phyloP scores from a whole-genome alignment of 2,113 vertebrate genomes.

The Ardeotis arabs region DNA sequence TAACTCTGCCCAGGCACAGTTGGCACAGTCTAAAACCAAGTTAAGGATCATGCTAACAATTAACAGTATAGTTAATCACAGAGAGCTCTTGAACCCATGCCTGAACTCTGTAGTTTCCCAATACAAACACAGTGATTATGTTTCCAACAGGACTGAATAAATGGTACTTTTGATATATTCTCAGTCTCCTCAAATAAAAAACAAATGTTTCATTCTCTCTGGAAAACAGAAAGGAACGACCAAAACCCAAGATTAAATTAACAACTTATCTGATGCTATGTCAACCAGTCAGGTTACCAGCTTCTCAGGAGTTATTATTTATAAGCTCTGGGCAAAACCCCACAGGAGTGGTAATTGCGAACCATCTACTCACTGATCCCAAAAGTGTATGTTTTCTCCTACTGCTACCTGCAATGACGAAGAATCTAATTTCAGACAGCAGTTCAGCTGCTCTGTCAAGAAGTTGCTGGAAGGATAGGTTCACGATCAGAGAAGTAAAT shows the following conservation, averaged over 20 bases:
- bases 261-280: neutral
- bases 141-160: neutral
- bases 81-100: neutral
- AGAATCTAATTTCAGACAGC: neutral
- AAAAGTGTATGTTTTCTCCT: neutral
- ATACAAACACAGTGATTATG: neutral
- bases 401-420: neutral
- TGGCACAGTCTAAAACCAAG: neutral
- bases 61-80: neutral
- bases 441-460: neutral
- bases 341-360: neutral
- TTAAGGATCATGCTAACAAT: slow-evolving; percentile 6
- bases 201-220: neutral
- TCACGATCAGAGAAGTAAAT: neutral
- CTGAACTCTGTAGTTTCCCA: neutral
- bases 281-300: neutral
- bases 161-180: neutral
- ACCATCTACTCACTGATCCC: neutral
- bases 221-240: neutral
- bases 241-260: neutral
- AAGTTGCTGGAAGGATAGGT: neutral
- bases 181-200: neutral
- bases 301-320: neutral
- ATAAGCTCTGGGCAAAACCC: neutral
- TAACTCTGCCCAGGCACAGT: neutral